Percentiles rank a stretch among this genome's conserved stretches.
Evolutionary conservation across 2,888 invertebrate genomes (phyloP).

Genomic region (Leptopilina syphax): DNA sequence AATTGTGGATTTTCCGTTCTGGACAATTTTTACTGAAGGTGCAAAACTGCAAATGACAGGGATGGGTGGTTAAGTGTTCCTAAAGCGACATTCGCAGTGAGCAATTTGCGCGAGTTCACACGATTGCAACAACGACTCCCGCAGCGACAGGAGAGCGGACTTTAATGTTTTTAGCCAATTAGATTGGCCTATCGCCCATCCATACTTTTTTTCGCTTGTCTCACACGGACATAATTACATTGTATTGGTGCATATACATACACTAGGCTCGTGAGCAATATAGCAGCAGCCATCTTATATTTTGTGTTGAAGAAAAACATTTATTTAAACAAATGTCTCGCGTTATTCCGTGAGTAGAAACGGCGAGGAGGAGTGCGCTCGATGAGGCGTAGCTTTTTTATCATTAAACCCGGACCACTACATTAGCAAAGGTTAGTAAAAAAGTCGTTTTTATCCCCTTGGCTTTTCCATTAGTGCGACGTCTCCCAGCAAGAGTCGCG

Average conservation of each 20-base stretch:
- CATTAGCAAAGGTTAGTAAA: constrained; percentile 76
- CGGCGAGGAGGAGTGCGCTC: constrained; percentile 69
- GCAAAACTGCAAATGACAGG: no score
- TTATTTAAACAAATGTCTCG: constrained; percentile 74
- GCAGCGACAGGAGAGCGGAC: not conserved
- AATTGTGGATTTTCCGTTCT: no score
- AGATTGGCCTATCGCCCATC: constrained; percentile 53
- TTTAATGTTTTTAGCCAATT: constrained; percentile 49
- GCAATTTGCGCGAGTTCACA: no score
- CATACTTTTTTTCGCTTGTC: constrained; percentile 51
- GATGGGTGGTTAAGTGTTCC: no score
- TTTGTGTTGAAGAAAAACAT: constrained; percentile 77
- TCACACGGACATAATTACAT: constrained; percentile 44
- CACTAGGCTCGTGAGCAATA: constrained; percentile 63
- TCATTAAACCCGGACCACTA: constrained; percentile 73
- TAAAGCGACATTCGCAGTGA: no score
- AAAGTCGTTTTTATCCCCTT: not conserved
- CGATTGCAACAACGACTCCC: not conserved
- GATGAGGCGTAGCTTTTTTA: constrained; percentile 75
- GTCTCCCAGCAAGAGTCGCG: constrained; percentile 52
- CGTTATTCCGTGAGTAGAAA: constrained; percentile 71
- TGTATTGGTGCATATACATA: constrained; percentile 59
- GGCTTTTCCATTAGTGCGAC: constrained; percentile 44
- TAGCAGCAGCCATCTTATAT: constrained; percentile 77
- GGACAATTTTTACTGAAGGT: no score